Base-by-base conservation (phyloP, 1,140 invertebrate genomes). In the Pseudomyrmex concolor region DNA sequence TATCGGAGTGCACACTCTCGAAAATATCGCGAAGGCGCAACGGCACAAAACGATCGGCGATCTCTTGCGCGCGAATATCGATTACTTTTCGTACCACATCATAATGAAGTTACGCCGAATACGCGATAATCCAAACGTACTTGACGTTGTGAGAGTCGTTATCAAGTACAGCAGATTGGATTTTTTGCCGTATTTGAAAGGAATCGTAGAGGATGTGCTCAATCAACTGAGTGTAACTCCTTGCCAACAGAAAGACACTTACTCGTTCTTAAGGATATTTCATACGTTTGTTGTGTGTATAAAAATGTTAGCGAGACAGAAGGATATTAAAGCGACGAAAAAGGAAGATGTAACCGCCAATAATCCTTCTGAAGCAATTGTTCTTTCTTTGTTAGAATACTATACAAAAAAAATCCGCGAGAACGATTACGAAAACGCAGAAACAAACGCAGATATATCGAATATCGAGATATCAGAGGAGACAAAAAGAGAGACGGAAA, bases 1-100 rank as follows among this genome's bases (percentile, higher is more conserved):
- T 66, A 92, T 95, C 2, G 96, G 96, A 13, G 86, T 95, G 19
- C 91, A 91, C 67, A 94, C 95, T n/a, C 91, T 96, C 1, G 88
- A 93, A 57, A 93, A 94, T 70, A 93, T 96, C 19, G 94, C 95
- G 2, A 67, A 85, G 50, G 94, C 95, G 0, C 94, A 94, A 88
- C 92, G 93, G 0, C 94, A 95, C 80, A 57, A 87, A 5, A 91
- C 92, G 50, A 93, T 96, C 1, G 93, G 94, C 0, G 92, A 95
- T 7, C 93, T 97, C 22, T 93, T 97, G 48, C 93, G 93, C 34
- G 80, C 86, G 2, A 97, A 97, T 87, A 94, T 96, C 2, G 96
- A 97, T 91, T 97, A 96, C 87, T 95, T 96, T 85, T 95, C 96
- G 0, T 95, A 95, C 86, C 95, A 96, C 74, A 94, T 97, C 54